phyloP scores from a whole-genome alignment of 2,797 vertebrate genomes.

The Sebastolobus alascanus region DNA sequence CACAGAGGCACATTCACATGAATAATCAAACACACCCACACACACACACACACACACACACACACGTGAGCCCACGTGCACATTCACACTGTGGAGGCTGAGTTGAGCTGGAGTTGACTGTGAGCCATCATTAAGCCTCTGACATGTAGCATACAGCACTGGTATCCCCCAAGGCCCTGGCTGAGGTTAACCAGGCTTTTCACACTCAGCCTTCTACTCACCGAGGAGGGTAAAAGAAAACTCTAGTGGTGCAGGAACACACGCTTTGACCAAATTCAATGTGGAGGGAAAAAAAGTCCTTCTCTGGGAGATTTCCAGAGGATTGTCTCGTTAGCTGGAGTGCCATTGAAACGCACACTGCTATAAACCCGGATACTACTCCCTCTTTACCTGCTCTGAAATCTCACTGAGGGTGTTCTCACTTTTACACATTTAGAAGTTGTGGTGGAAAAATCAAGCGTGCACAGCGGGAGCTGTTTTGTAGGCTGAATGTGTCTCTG shows the following conservation, averaged over 20 bases:
- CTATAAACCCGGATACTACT: conserved; percentile 18
- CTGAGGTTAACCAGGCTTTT: conserved; percentile 81
- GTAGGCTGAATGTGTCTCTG: conserved; percentile 42
- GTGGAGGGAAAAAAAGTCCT: background rate
- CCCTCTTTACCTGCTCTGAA: conserved; percentile 29
- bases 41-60: conserved; percentile 30
- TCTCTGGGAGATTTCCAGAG: conserved; percentile 15
- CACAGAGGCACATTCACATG: conserved; percentile 53
- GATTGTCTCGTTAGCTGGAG: conserved; percentile 39
- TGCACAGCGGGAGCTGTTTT: conserved; percentile 41
- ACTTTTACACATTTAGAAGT: conserved; percentile 33
- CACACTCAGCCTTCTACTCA: conserved; percentile 65
- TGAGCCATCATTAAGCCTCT: conserved; percentile 80
- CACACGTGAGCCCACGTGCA: conserved; percentile 23
- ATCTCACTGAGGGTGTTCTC: conserved; percentile 27
- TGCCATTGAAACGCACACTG: conserved; percentile 24
- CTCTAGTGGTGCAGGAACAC: conserved; percentile 32
- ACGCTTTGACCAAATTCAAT: conserved; percentile 42
- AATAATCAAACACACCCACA: conserved; percentile 52
- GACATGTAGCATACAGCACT: conserved; percentile 73
- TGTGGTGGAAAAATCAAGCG: conserved; percentile 51
- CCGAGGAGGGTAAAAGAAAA: conserved; percentile 48
- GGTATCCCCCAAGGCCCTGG: conserved; percentile 64
- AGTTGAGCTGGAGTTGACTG: conserved; percentile 63
- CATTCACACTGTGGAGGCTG: conserved; percentile 33